These are phyloP conservation scores for Acomys russatus DNA, from an alignment of 2,797 vertebrate genomes.

Conservation along the genomic window DNA sequence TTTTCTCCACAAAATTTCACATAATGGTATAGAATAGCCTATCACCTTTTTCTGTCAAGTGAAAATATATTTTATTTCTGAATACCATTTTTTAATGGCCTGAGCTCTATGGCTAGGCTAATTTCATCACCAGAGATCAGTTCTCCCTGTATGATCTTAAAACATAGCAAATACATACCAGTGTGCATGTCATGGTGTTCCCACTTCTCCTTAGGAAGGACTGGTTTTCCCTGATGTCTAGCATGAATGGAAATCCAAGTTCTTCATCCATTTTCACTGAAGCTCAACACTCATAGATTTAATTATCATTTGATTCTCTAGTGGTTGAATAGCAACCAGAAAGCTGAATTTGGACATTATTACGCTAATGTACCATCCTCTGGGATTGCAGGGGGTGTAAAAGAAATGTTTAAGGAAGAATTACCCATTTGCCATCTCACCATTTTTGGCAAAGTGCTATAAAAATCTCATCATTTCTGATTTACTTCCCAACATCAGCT, in stretches of 20 bases:
- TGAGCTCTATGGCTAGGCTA: slow-evolving; percentile 39
- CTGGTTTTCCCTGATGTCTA: slow-evolving; percentile 52
- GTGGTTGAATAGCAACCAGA: slow-evolving; percentile 61
- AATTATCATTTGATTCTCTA: slow-evolving; percentile 68
- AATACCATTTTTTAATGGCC: slow-evolving; percentile 52
- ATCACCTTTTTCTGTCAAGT: slow-evolving; percentile 30
- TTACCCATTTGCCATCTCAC: slow-evolving; percentile 40
- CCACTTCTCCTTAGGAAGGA: slow-evolving; percentile 31
- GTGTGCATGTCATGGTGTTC: background rate
- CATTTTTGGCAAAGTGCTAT: slow-evolving; percentile 38
- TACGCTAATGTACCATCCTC: slow-evolving; percentile 56
- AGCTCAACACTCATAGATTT: slow-evolving; percentile 46
- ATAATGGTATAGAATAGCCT: background rate
- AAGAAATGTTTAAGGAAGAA: slow-evolving; percentile 69
- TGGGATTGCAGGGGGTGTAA: background rate
- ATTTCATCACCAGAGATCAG: slow-evolving; percentile 67
- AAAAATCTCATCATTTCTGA: slow-evolving; percentile 49
- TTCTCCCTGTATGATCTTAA: slow-evolving; percentile 74
- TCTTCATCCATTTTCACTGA: slow-evolving; percentile 65
- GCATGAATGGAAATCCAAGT: slow-evolving; percentile 68
- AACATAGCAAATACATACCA: background rate
- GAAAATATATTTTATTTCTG: slow-evolving; percentile 65
- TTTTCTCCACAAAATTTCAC: background rate
- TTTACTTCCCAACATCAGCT: background rate
- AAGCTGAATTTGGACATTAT: slow-evolving; percentile 71